Evolutionary conservation across 2,113 vertebrate species (phyloP).

Genomic region (Caranx melampygus): DNA sequence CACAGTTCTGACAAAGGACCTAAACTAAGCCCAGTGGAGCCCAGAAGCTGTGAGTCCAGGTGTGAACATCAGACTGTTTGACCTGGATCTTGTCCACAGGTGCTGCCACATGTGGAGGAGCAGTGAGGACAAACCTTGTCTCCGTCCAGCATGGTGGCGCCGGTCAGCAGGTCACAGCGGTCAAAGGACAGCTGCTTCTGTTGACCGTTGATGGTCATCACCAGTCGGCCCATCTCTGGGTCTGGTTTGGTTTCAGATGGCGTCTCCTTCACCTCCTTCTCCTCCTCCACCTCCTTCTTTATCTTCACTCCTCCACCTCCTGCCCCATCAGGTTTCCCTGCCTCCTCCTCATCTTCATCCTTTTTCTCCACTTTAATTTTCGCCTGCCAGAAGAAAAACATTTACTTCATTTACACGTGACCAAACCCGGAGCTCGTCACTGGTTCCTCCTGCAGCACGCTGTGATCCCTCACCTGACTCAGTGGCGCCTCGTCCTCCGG

Average conservation of each 20-base stretch:
- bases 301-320: neutral
- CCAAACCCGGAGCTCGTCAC: neutral
- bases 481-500: constrained; percentile 17
- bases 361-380: constrained; percentile 58
- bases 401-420: too few relatives aligned
- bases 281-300: constrained; percentile 13
- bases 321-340: neutral
- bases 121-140: constrained; percentile 84
- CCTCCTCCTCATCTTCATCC: constrained; percentile 16
- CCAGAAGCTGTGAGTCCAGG: too few relatives aligned
- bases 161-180: constrained; percentile 89
- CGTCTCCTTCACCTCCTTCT: neutral
- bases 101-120: too few relatives aligned
- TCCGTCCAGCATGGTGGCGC: constrained; percentile 92
- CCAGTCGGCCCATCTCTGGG: constrained; percentile 84
- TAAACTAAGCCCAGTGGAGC: too few relatives aligned
- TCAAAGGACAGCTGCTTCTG: constrained; percentile 92
- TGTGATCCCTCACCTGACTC: constrained; percentile 8
- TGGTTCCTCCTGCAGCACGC: too few relatives aligned
- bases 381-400: constrained; percentile 28
- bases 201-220: constrained; percentile 87
- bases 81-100: too few relatives aligned
- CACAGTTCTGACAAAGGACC: too few relatives aligned
- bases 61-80: too few relatives aligned
- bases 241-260: constrained; percentile 35